Base-by-base conservation (phyloP, 2,888 invertebrate species). In the Hydropsyche betteni region DNA sequence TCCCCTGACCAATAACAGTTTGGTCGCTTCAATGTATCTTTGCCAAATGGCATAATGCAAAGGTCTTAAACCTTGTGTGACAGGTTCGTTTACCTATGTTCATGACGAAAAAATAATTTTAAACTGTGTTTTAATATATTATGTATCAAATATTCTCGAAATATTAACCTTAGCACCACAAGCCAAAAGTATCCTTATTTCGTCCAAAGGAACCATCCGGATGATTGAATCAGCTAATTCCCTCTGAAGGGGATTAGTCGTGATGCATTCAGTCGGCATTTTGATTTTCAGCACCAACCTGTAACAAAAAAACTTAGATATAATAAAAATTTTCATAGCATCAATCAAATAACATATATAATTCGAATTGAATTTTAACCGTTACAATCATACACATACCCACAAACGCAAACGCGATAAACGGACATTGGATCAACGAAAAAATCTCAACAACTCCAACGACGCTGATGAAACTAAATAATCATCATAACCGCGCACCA, bases 31-130 rank as follows among this genome's bases (percentile, higher is more conserved):
- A 80, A 90, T 87, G 83, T 93, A 90, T 38, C 94, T 90, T 83
- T 95, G 94, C 92, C 95, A 96, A 79, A 96, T 94, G 0, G 97
- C 97, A 85, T 97, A 97, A 86, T 97, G 97, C 51, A 97, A 86
- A 0, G 97, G 96, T 76, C 93, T 90, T 68, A 97, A 88, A 1
- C 97, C 97, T 83, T 95, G 94, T 0, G 93, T 93, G 44, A 96
- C 94, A 34, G 93, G 90, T 80, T 92, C 93, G 82, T 93, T 92
- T 33, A 92, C 89, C 86, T 90, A 78, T 69, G 81, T 44, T 44
- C 0, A 44, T 44, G 10, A 44, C n/a, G 10, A 44, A 44, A 4
- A 44, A 44, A 44, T 6, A 8, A 10, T 8, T 2, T 44, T 55
- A 68, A 36, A 79, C 10, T 52, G n/a, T 24, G 52, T 52, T 12